Evolutionary conservation across 2,113 vertebrate genomes (phyloP).

Genomic region (Aphyosemion australe): DNA sequence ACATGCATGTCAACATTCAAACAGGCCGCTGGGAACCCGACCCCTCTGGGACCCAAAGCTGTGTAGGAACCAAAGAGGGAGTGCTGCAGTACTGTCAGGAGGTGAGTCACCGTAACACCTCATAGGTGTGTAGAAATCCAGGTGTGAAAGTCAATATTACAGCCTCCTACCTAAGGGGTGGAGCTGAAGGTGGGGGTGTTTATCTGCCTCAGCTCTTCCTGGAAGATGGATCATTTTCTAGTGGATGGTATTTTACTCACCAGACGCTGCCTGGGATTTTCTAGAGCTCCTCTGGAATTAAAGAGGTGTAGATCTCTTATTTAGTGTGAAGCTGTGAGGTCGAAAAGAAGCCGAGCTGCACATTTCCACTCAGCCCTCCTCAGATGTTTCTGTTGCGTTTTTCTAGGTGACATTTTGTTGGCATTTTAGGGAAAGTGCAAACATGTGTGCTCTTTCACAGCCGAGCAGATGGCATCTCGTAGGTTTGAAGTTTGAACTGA

Average conservation of each 20-base stretch:
- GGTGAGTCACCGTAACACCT: slow-evolving; percentile 78
- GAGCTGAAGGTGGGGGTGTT: not conserved
- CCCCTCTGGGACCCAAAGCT: slow-evolving; percentile 88
- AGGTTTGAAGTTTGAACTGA: slow-evolving; percentile 48
- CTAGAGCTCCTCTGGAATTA: slow-evolving; percentile 5
- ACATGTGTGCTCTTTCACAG: slow-evolving; percentile 53
- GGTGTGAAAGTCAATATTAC: not conserved
- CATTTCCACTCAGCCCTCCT: slow-evolving; percentile 21
- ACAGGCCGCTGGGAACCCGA: slow-evolving; percentile 97
- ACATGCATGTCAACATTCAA: slow-evolving; percentile 98
- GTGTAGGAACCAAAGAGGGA: slow-evolving; percentile 88
- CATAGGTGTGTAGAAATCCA: slow-evolving; percentile 4
- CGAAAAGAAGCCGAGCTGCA: slow-evolving; percentile 20
- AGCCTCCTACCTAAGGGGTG: no score
- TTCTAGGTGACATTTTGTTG: slow-evolving; percentile 69
- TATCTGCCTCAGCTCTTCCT: slow-evolving; percentile 4
- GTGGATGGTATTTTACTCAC: slow-evolving; percentile 31
- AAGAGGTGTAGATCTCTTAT: not conserved
- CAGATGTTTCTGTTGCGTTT: slow-evolving; percentile 41
- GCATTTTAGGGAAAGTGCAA: slow-evolving; percentile 54
- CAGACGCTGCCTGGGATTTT: slow-evolving; percentile 15
- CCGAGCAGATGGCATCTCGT: slow-evolving; percentile 61
- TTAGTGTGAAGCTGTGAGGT: no score
- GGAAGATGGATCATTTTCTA: slow-evolving; percentile 26
- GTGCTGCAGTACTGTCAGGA: slow-evolving; percentile 97